phyloP scores from a whole-genome alignment of 2,797 vertebrate species.

The Morelia viridis region DNA sequence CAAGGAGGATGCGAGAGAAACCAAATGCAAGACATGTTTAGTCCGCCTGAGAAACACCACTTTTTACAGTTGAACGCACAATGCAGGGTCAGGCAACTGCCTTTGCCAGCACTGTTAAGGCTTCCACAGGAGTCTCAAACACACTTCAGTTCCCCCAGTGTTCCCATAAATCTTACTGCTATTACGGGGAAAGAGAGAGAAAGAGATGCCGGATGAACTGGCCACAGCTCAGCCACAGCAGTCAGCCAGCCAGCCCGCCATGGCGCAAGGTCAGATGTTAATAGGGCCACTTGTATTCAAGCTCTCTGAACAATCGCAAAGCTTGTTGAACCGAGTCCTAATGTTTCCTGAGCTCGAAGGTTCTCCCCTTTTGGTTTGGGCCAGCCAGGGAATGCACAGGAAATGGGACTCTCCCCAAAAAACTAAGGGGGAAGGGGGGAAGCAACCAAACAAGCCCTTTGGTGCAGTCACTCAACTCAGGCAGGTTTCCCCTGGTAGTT shows the following conservation, averaged over 20 bases:
- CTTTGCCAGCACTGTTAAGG: conserved; percentile 15
- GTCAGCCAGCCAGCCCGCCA: conserved; percentile 3
- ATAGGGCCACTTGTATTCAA: conserved; percentile 44
- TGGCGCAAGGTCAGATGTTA: conserved; percentile 62
- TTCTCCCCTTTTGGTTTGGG: not conserved
- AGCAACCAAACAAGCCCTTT: conserved; percentile 30
- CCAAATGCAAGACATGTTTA: not conserved
- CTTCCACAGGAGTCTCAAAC: conserved; percentile 16
- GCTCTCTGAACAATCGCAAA: conserved; percentile 47
- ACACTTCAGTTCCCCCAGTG: conserved; percentile 16
- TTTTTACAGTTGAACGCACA: not conserved
- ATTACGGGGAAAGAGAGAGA: conserved; percentile 6
- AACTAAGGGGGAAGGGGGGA: not conserved
- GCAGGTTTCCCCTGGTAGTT: not conserved
- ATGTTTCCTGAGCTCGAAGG: conserved; percentile 35
- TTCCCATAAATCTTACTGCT: conserved; percentile 49
- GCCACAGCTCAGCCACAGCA: conserved; percentile 29
- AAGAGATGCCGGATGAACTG: conserved; percentile 32
- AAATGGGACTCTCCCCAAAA: conserved; percentile 24
- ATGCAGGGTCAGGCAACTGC: conserved; percentile 6
- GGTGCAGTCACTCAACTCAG: not conserved
- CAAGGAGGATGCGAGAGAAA: accelerated
- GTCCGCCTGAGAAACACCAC: not conserved
- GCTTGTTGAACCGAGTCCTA: conserved; percentile 45
- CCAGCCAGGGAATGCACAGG: conserved; percentile 39